Evolutionary conservation across 2,113 vertebrate genomes (phyloP).

Genomic region (Corythaeola cristata): DNA sequence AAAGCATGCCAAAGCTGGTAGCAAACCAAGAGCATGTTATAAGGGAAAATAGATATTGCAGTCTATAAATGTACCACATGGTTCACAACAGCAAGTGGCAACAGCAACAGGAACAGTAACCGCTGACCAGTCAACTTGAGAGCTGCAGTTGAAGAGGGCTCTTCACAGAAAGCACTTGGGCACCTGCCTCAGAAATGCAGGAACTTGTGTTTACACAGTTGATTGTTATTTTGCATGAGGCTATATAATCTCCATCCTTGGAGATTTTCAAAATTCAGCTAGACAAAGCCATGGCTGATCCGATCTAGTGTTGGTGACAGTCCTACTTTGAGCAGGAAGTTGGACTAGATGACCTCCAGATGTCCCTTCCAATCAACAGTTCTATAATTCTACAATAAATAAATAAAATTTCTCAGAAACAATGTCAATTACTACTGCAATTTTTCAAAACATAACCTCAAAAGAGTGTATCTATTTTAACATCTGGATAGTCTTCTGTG

Average conservation of each 20-base stretch:
- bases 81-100: background rate
- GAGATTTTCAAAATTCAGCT: background rate
- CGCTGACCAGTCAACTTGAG: background rate
- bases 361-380: background rate
- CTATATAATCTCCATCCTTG: background rate
- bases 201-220: background rate
- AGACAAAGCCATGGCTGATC: background rate
- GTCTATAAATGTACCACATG: background rate
- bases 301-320: background rate
- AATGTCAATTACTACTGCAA: background rate
- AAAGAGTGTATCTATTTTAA: background rate
- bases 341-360: background rate
- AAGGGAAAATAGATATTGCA: conserved; percentile 45
- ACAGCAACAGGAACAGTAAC: background rate
- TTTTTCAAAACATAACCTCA: background rate
- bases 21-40: conserved; percentile 10
- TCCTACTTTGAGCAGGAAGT: background rate
- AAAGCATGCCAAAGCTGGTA: conserved; percentile 34
- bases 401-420: background rate
- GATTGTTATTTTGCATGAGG: background rate
- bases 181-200: background rate
- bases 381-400: background rate
- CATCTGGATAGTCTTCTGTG: background rate
- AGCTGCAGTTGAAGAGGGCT: background rate
- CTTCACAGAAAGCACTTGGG: background rate